Conservation (phyloP, 2,888 invertebrate species). For the Drosophila acutilabella region DNA sequence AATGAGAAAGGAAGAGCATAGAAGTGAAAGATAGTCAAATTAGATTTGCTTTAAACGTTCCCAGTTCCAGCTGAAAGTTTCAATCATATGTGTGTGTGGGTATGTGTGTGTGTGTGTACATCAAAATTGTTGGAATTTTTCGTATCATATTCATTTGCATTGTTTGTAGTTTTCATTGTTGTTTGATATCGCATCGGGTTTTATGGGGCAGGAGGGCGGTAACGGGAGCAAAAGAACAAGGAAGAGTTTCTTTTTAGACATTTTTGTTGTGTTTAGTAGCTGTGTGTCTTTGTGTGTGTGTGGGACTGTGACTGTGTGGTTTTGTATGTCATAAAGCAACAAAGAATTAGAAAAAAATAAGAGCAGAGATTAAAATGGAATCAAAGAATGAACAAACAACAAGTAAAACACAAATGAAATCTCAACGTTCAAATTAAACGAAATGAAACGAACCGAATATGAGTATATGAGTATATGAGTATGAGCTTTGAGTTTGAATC, state of each 20-base stretch:
- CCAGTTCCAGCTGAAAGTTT: slow-evolving; percentile 84
- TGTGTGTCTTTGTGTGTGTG: slow-evolving; percentile 16
- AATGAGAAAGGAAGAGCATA: slow-evolving; percentile 53
- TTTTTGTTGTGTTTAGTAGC: slow-evolving; percentile 24
- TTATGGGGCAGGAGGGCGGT: background rate
- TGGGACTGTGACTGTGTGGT: slow-evolving; percentile 3
- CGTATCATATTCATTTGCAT: slow-evolving; percentile 64
- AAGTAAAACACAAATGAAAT: slow-evolving; percentile 30
- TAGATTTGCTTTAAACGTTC: slow-evolving; percentile 85
- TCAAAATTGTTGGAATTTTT: slow-evolving; percentile 31
- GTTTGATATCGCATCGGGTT: slow-evolving; percentile 44
- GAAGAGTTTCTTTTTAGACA: slow-evolving; percentile 42
- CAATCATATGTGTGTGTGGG: slow-evolving; percentile 38
- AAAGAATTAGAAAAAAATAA: slow-evolving; percentile 55
- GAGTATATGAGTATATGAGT: slow-evolving; percentile 7
- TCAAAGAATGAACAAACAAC: slow-evolving; percentile 28
- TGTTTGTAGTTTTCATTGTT: slow-evolving; percentile 70
- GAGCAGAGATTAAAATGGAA: slow-evolving; percentile 54
- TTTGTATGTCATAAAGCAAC: slow-evolving; percentile 40
- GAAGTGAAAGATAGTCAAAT: slow-evolving; percentile 80
- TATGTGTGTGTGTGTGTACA: slow-evolving; percentile 16
- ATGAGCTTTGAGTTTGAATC: slow-evolving; percentile 7
- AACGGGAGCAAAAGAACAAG: slow-evolving; percentile 27
- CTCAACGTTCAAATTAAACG: slow-evolving; percentile 33
- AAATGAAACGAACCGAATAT: slow-evolving; percentile 46